These are phyloP conservation scores for Drosophila bipectinata DNA, from an alignment of 1,140 invertebrate species.

Conservation along the genomic window DNA sequence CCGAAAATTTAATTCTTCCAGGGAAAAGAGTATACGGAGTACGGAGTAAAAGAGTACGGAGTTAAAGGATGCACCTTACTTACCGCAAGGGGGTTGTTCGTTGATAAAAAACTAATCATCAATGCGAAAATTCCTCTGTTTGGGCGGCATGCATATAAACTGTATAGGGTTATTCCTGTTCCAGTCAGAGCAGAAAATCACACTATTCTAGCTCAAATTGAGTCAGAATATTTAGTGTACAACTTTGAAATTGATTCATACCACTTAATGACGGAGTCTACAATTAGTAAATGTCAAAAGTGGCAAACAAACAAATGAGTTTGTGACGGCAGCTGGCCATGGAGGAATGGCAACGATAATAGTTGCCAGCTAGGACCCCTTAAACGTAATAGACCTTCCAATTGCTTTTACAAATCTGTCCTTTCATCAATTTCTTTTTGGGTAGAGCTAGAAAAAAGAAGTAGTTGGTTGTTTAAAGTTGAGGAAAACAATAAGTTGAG, in stretches of 20 bases:
- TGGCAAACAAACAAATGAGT: background rate
- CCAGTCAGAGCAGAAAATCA: no score
- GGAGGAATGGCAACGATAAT: background rate
- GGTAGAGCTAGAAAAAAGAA: slow-evolving; percentile 1
- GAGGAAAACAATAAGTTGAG: background rate
- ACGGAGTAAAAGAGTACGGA: no score
- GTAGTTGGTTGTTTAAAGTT: slow-evolving; percentile 5
- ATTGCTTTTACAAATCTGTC: background rate
- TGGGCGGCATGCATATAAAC: no score
- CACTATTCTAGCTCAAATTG: no score
- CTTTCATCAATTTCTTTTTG: background rate
- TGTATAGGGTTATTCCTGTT: no score
- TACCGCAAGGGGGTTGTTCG: no score
- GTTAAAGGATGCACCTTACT: no score
- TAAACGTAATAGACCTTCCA: background rate
- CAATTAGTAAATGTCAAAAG: background rate
- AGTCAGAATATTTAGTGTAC: background rate
- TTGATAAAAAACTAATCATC: no score
- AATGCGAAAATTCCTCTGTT: no score
- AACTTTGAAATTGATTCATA: slow-evolving; percentile 10
- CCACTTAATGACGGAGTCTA: background rate
- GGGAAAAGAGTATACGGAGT: no score
- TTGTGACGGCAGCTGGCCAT: background rate
- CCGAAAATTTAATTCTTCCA: no score
- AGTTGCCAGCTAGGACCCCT: background rate